Evolutionary conservation across 2,888 invertebrate species (phyloP).

Genomic region (Ophion slaviceki): DNA sequence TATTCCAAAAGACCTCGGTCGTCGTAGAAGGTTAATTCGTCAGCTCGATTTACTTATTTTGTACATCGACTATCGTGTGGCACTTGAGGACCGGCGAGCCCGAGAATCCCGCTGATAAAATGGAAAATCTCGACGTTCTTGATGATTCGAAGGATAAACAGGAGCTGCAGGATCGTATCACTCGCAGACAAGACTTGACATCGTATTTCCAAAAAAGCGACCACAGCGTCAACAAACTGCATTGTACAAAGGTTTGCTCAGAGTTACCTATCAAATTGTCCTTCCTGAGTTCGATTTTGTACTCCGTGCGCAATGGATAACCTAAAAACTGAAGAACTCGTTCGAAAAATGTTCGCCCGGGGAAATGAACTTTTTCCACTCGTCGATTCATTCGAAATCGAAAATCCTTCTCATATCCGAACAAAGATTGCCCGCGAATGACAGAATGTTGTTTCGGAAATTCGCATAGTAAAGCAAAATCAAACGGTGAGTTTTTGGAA

Average conservation of each 20-base stretch:
- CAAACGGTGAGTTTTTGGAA: too few relatives aligned
- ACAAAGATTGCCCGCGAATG: too few relatives aligned
- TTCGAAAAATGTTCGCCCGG: not conserved
- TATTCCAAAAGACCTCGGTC: slow-evolving; percentile 41
- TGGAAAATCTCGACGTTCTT: not conserved
- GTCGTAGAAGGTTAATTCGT: slow-evolving; percentile 2
- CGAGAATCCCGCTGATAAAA: slow-evolving; percentile 27
- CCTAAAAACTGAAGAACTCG: not conserved
- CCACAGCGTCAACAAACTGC: slow-evolving; percentile 73
- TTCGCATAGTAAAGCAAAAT: too few relatives aligned
- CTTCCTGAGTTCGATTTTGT: not conserved
- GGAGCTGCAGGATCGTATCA: slow-evolving; percentile 45
- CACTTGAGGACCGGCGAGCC: slow-evolving; percentile 38
- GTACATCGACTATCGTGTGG: not conserved
- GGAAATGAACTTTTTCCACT: too few relatives aligned
- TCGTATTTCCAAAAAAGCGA: slow-evolving; percentile 71
- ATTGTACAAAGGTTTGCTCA: slow-evolving; percentile 71
- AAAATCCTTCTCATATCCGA: too few relatives aligned
- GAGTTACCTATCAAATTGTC: not conserved
- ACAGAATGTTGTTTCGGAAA: too few relatives aligned
- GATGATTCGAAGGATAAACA: slow-evolving; percentile 24
- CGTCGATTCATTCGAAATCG: too few relatives aligned
- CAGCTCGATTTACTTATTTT: not conserved
- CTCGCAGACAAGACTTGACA: slow-evolving; percentile 69
- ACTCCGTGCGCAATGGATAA: not conserved